These are phyloP conservation scores for Hirtodrosophila histrioides DNA, from an alignment of 2,888 invertebrate species.

Conservation along the genomic window DNA sequence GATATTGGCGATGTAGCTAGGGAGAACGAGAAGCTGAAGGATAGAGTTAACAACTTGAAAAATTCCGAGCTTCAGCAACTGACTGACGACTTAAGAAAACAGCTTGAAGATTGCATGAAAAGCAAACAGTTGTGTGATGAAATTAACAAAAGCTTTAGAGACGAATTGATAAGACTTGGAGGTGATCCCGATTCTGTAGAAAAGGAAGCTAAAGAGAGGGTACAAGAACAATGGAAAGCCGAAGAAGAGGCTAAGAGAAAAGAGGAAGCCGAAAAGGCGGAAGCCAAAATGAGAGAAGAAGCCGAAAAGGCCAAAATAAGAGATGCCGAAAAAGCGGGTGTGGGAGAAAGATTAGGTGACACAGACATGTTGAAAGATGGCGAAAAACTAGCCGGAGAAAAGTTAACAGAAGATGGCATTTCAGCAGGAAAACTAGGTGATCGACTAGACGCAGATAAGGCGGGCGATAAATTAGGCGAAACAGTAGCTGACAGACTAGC, in stretches of 20 bases:
- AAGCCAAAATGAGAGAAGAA: background rate
- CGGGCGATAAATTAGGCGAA: background rate
- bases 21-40: slow-evolving; percentile 68
- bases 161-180: slow-evolving; percentile 52
- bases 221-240: slow-evolving; percentile 7
- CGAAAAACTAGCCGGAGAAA: background rate
- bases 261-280: slow-evolving; percentile 8
- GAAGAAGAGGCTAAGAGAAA: slow-evolving; percentile 7
- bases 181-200: slow-evolving; percentile 40
- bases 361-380: too few relatives aligned
- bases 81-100: slow-evolving; percentile 62
- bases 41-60: slow-evolving; percentile 59
- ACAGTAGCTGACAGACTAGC: background rate
- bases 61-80: slow-evolving; percentile 62
- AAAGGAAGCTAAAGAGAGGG: slow-evolving; percentile 3
- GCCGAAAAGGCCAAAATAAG: background rate
- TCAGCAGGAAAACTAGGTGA: background rate
- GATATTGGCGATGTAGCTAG: slow-evolving; percentile 74
- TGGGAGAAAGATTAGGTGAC: background rate
- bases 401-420: background rate
- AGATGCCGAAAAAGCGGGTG: background rate
- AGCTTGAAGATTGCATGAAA: slow-evolving; percentile 61
- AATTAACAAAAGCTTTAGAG: slow-evolving; percentile 44
- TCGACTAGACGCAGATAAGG: too few relatives aligned
- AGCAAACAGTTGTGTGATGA: slow-evolving; percentile 55